Evolutionary conservation across 2,888 invertebrate genomes (phyloP).

Genomic region (Aphidius colemani): DNA sequence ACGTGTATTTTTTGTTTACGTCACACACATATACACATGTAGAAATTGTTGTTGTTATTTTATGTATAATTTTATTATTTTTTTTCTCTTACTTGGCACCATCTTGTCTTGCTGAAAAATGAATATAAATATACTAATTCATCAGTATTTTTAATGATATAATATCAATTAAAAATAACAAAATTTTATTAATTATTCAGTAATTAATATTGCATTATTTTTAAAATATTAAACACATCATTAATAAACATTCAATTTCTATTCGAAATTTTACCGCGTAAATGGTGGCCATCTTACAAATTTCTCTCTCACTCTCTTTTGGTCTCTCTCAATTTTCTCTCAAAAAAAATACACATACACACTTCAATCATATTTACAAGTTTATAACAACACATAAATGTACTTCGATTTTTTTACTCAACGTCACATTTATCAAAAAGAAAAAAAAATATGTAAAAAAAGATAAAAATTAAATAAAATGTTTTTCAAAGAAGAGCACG

Average conservation of each 20-base stretch:
- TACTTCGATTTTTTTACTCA: conserved; percentile 9
- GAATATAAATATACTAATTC: no score
- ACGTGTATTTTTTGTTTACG: background rate
- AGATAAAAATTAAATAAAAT: background rate
- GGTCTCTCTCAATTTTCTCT: no score
- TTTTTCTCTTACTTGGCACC: background rate
- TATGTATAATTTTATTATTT: background rate
- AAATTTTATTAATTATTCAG: no score
- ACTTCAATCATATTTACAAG: background rate
- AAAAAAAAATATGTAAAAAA: background rate
- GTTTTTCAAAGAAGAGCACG: no score
- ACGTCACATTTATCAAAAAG: conserved; percentile 2
- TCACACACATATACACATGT: conserved; percentile 3
- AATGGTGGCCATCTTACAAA: no score
- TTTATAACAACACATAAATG: conserved; percentile 30
- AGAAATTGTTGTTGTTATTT: conserved; percentile 1
- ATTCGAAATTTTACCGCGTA: no score
- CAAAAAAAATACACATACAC: background rate
- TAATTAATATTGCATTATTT: no score
- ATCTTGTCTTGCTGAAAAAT: background rate
- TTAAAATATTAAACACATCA: no score
- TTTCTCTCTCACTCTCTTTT: no score
- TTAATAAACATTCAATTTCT: no score
- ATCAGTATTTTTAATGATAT: background rate
- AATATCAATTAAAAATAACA: background rate